Evolutionary conservation across 2,888 invertebrate genomes (phyloP), one percentile per base, ranked within the genome.

Genomic region (Cosmia pyralina): DNA sequence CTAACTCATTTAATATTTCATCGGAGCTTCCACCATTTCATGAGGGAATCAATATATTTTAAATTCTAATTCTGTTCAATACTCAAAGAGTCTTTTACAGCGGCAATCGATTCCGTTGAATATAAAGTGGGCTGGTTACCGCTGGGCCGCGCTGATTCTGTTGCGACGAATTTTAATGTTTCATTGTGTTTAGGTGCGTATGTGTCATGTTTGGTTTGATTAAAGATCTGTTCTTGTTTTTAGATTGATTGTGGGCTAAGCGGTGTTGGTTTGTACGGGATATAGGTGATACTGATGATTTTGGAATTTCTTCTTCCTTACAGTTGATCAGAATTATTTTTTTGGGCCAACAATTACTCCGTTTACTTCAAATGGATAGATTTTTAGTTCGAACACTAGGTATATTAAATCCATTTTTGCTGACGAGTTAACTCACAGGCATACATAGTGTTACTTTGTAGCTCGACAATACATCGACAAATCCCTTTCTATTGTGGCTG

Each of bases 21-120:
- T 94, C 90, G 86, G 82, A 84, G 84, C 84, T 78, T 67, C 77
- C 79, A 78, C 85, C 84, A 88, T 86, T 89, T 92, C 93, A 91
- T 92, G 88, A 89, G 92, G 92, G 93, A 94, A 93, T 93, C 94
- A 91, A 94, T 94, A 93, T 94, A 94, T 94, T 95, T 94, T 93
- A 94, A 95, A 95, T 95, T 94, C 93, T 92, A 94, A 95, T 94
- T 92, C 93, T 82, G 90, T 90, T 91, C 91, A 90, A 92, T 90
- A 90, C 90, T 91, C 88, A 85, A 86, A 87, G 88, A 88, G 88
- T 91, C 90, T 90, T 94, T 94, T 94, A 94, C 93, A 93, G 91
- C 90, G 88, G 85, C 90, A 90, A 93, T 94, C 92, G 93, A 93
- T 93, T 90, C 89, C 72, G 82, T 85, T 91, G 94, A 94, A 94